Base-by-base conservation (phyloP, 2,113 vertebrate genomes). In the Halichoerus grypus region DNA sequence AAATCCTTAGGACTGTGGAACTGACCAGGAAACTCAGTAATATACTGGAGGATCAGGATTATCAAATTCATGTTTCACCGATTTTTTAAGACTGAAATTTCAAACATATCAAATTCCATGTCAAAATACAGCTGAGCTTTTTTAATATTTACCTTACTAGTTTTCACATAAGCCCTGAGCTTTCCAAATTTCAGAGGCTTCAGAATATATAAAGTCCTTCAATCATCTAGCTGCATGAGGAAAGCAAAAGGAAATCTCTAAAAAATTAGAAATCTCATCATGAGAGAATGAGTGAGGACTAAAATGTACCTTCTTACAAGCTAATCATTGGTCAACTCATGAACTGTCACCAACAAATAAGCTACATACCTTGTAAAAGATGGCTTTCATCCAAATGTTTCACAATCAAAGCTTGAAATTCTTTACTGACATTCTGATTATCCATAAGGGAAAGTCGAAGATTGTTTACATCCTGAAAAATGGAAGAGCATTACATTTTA, bases 341-440 rank as follows among this genome's bases (percentile, higher is more conserved):
- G 16, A 94, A 91, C 77, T 85, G 24, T 51, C 39, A 85, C 18
- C 26, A 91, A 42, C 0, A 96, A 65, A 39, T 72, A 86, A 95
- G n/a, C 13, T 11, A 24, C 42, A 31, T 98, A 99, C 99, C 99
- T 99, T 99, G 98, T 71, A 99, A 97, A 93, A 99, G 98, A 42
- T 99, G 99, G 49, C 98, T 99, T 98, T 99, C 98, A 18, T 99
- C 99, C 9, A 99, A 97, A 69, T 99, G 98, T 46, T 99, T 99
- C 96, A 98, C 98, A 93, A 99, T 98, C 95, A 99, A 96, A 95
- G 98, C 98, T 86, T 99, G 99, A 90, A 99, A 99, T 97, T 98
- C 98, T 97, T 99, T 99, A 98, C 99, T 99, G 97, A 99, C 97
- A 61, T 95, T 97, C 94, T 99, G 98, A 97, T 99, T 99, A 98